These are phyloP conservation scores for Nasonovia ribisnigri DNA, from an alignment of 2,888 invertebrate species.

Conservation along the genomic window DNA sequence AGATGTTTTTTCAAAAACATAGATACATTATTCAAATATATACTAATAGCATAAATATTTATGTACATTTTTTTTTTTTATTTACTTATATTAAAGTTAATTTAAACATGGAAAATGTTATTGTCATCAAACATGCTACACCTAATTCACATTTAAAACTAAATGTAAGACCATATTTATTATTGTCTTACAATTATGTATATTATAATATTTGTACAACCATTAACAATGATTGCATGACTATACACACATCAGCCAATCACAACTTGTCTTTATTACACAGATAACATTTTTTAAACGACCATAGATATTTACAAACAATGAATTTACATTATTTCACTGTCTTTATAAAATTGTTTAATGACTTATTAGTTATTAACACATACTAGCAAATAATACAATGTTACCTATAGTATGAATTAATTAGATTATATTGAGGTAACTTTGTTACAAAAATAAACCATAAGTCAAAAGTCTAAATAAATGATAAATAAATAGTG, in stretches of 20 bases:
- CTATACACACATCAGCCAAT: slow-evolving; percentile 12
- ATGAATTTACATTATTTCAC: background rate
- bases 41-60: background rate
- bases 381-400: background rate
- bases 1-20: background rate
- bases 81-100: background rate
- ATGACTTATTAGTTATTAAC: background rate
- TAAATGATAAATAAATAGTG: background rate
- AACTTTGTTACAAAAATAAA: background rate
- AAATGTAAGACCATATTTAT: background rate
- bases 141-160: background rate
- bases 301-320: background rate
- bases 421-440: background rate
- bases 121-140: background rate
- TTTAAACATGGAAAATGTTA: background rate
- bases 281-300: slow-evolving; percentile 33
- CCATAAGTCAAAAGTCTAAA: background rate
- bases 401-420: background rate
- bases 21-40: background rate
- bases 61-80: background rate
- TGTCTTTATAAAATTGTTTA: background rate
- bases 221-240: slow-evolving; percentile 27
- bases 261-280: slow-evolving; percentile 14
- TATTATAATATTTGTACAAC: background rate
- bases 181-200: slow-evolving; percentile 25